These are phyloP conservation scores for Zapus hudsonius DNA, from an alignment of 2,113 vertebrate genomes.

Conservation along the genomic window DNA sequence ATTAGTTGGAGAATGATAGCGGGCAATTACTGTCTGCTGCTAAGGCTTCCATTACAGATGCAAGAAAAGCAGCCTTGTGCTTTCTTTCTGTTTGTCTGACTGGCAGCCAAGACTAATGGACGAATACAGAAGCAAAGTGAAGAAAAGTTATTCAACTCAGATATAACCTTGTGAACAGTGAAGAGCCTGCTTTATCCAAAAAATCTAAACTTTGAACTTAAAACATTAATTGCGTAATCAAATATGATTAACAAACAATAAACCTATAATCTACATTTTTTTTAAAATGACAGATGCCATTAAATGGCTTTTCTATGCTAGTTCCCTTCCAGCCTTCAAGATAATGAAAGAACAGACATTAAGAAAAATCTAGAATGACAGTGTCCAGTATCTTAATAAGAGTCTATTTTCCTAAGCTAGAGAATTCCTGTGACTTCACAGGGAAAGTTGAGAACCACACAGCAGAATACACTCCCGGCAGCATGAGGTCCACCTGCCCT, in stretches of 20 bases:
- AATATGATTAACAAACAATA: conserved; percentile 10
- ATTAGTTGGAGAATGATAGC: conserved; percentile 46
- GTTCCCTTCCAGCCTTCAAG: not conserved
- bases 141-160: not conserved
- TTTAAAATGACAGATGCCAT: not conserved
- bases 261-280: not conserved
- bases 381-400: not conserved
- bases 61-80: not conserved
- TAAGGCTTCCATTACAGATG: conserved; percentile 1
- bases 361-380: not conserved
- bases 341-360: conserved; percentile 1
- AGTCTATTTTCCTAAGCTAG: not conserved
- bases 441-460: not conserved
- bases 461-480: not conserved
- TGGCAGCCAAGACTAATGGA: not conserved
- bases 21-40: conserved; percentile 17
- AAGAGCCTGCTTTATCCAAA: not conserved
- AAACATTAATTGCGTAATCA: not conserved
- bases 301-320: not conserved
- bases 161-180: not conserved
- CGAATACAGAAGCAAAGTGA: not conserved
- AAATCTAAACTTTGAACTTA: not conserved
- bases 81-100: not conserved
- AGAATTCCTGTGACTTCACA: not conserved
- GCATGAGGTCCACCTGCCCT: not conserved